phyloP scores from a whole-genome alignment of 2,113 vertebrate genomes.

The Oryctolagus cuniculus region mOryCun1.1 NC_091442.1:120623001-120623500 shows the following conservation, averaged over 20 bases:
- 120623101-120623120: background rate
- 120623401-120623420: background rate
- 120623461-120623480: slow-evolving; percentile 75
- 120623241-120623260: background rate
- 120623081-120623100: slow-evolving; percentile 48
- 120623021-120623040: slow-evolving; percentile 69
- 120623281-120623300: background rate
- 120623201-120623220: background rate
- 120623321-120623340: slow-evolving; percentile 30
- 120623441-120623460: slow-evolving; percentile 68
- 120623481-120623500: slow-evolving; percentile 27
- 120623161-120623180: background rate
- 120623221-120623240: background rate
- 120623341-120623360: slow-evolving; percentile 72
- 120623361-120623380: slow-evolving; percentile 61
- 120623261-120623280: background rate
- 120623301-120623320: background rate
- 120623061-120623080: background rate
- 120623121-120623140: background rate
- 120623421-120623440: slow-evolving; percentile 22
- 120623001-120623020: slow-evolving; percentile 77
- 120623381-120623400: slow-evolving; percentile 51
- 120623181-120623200: background rate
- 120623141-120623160: background rate
- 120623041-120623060: slow-evolving; percentile 71